Evolutionary conservation across 2,113 vertebrate genomes (phyloP).

Genomic region (Caranx melampygus): DNA sequence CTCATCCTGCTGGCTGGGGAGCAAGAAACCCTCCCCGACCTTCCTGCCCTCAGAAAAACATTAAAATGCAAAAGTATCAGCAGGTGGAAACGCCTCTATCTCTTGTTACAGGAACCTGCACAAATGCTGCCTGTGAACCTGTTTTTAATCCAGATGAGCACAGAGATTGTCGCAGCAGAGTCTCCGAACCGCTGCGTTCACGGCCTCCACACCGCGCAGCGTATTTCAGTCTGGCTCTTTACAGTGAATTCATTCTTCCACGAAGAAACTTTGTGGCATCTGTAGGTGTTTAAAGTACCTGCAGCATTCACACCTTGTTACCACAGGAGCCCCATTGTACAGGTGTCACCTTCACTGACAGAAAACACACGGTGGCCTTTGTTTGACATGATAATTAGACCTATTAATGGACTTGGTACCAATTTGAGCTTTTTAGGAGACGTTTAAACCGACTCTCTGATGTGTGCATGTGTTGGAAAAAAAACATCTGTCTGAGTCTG

Average conservation of each 20-base stretch:
- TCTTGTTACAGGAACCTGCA: background rate
- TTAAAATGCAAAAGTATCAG: constrained; percentile 10
- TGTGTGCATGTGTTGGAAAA: background rate
- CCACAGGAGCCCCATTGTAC: background rate
- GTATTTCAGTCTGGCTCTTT: background rate
- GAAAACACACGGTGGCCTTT: background rate
- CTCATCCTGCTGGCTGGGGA: constrained; percentile 4
- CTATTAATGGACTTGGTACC: background rate
- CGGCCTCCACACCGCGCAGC: background rate
- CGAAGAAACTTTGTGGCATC: constrained; percentile 1
- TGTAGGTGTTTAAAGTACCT: constrained; percentile 16
- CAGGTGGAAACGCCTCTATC: background rate
- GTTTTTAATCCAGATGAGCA: background rate
- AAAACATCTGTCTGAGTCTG: background rate
- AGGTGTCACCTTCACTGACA: constrained; percentile 3
- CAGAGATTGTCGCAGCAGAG: background rate
- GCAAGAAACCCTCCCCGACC: background rate
- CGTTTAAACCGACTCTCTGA: background rate
- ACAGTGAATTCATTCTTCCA: constrained; percentile 11
- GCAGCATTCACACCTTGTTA: background rate
- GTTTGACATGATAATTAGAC: constrained; percentile 32
- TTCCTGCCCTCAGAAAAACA: constrained; percentile 4
- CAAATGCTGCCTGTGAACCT: background rate
- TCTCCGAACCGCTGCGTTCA: background rate
- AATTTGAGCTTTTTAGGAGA: background rate